phyloP scores from a whole-genome alignment of 2,888 invertebrate species.

The Xestia c-nigrum region DNA sequence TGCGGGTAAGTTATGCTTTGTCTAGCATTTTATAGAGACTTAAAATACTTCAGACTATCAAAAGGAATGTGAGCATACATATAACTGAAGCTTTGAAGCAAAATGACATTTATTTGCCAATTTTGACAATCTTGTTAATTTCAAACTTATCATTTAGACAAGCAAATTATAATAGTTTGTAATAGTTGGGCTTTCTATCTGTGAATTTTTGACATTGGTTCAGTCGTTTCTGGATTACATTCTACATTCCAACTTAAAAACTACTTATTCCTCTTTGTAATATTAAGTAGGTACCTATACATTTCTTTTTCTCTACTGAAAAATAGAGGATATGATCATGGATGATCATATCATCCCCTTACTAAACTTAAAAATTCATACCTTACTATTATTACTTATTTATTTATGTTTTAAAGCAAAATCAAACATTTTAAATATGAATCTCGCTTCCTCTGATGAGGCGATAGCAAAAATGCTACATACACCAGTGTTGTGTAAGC shows the following conservation, averaged over 20 bases:
- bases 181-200: not conserved
- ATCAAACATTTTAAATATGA: no score
- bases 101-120: not conserved
- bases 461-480: no score
- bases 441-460: no score
- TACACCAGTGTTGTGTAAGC: no score
- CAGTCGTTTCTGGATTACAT: not conserved
- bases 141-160: not conserved
- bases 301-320: no score
- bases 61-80: not conserved
- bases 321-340: no score
- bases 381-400: no score
- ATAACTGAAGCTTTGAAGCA: not conserved
- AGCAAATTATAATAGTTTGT: not conserved
- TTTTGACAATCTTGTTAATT: not conserved
- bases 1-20: slow-evolving; percentile 90
- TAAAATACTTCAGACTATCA: not conserved
- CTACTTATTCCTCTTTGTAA: not conserved
- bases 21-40: not conserved
- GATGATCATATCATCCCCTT: no score
- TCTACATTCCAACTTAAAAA: not conserved
- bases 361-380: no score
- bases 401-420: no score
- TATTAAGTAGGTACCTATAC: no score
- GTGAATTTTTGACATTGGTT: not conserved